These are phyloP conservation scores for Rhynchopsitta pachyrhyncha DNA, from an alignment of 2,113 vertebrate genomes.

Conservation along the genomic window DNA sequence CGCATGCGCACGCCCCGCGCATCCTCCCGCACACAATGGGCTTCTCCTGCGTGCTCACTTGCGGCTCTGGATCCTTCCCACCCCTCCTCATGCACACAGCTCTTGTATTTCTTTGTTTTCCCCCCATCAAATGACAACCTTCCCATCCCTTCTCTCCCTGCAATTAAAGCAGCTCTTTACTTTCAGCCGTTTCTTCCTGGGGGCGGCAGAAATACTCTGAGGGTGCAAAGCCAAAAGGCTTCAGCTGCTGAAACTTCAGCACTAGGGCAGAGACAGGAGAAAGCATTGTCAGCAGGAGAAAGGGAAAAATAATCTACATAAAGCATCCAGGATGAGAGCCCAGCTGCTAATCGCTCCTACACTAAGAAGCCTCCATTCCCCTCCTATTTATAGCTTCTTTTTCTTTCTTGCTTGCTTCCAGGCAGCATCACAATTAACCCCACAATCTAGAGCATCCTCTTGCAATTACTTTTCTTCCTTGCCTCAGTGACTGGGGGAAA, in stretches of 20 bases:
- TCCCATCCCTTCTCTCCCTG: neutral
- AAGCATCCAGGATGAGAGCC: constrained; percentile 48
- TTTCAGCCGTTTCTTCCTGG: neutral
- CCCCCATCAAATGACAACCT: neutral
- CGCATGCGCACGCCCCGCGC: neutral
- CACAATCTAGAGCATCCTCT: constrained; percentile 29
- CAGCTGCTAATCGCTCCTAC: constrained; percentile 61
- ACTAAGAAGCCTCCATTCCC: constrained; percentile 30
- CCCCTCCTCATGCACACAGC: neutral
- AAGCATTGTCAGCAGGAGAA: constrained; percentile 23
- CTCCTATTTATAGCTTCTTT: constrained; percentile 61
- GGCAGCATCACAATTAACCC: constrained; percentile 55
- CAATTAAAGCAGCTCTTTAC: neutral
- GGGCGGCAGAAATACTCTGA: neutral
- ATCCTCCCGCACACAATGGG: constrained; percentile 15
- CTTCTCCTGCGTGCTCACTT: neutral
- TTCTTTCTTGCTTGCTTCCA: neutral
- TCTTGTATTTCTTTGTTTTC: accelerated
- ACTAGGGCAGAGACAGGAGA: neutral
- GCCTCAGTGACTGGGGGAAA: neutral
- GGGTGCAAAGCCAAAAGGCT: constrained; percentile 10
- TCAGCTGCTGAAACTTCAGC: constrained; percentile 32
- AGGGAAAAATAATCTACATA: neutral
- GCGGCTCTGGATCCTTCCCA: neutral
- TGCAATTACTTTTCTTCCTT: constrained; percentile 34